Conservation (phyloP, 2,888 invertebrate species). For the Agrochola lychnidis region DNA sequence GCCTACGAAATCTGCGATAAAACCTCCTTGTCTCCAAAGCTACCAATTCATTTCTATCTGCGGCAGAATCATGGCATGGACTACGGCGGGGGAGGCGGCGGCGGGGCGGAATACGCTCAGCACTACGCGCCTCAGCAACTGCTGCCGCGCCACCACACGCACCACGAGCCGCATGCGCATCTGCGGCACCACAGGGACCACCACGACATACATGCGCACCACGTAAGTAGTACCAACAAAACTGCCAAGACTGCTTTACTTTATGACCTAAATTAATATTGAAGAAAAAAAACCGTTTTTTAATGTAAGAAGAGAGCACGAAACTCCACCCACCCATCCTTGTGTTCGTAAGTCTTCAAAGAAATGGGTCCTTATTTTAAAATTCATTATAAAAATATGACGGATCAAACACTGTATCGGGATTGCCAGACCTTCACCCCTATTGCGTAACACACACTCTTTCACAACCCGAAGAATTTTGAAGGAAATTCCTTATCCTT, state of each 20-base stretch:
- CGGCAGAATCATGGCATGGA: slow-evolving; percentile 89
- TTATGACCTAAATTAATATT: neutral
- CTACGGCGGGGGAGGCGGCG: slow-evolving; percentile 85
- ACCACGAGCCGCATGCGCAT: slow-evolving; percentile 87
- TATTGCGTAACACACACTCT: neutral
- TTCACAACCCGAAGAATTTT: neutral
- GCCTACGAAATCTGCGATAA: neutral
- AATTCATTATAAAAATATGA: neutral
- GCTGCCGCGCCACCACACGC: slow-evolving; percentile 85
- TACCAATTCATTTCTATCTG: slow-evolving; percentile 8
- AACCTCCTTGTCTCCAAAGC: slow-evolving; percentile 5
- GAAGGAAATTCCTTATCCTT: neutral
- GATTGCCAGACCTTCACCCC: neutral
- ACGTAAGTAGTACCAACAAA: slow-evolving; percentile 79
- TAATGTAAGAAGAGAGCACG: neutral
- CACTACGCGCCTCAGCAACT: slow-evolving; percentile 89
- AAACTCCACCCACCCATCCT: neutral
- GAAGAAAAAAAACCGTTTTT: neutral
- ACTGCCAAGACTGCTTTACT: neutral
- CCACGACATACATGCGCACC: slow-evolving; percentile 87
- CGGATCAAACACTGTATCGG: neutral
- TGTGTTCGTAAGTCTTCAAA: neutral
- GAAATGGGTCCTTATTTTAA: neutral
- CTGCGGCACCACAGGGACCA: slow-evolving; percentile 87
- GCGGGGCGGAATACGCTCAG: slow-evolving; percentile 85